These are phyloP conservation scores for Fragum sueziense DNA, from an alignment of 2,888 invertebrate species.

Conservation along the genomic window DNA sequence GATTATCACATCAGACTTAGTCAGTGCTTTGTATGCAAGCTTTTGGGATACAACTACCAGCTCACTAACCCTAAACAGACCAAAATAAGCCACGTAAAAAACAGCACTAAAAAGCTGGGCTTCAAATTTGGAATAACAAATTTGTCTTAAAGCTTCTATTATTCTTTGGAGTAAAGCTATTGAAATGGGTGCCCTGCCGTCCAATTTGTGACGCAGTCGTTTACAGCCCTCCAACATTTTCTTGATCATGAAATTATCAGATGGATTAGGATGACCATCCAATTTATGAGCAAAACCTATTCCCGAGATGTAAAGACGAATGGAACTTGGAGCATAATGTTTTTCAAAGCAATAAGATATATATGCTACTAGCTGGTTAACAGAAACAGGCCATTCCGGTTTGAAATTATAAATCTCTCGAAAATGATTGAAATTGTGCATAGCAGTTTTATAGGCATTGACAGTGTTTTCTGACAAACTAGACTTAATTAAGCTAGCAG, in stretches of 20 bases:
- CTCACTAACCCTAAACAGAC: conserved; percentile 46
- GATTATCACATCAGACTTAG: background rate
- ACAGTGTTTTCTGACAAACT: conserved; percentile 20
- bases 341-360: conserved; percentile 35
- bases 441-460: conserved; percentile 23
- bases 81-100: conserved; percentile 41
- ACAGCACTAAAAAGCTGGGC: conserved; percentile 19
- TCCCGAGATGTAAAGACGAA: conserved; percentile 27
- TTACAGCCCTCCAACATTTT: conserved; percentile 37
- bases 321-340: conserved; percentile 38
- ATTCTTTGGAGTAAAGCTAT: conserved; percentile 1
- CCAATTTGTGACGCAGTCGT: background rate
- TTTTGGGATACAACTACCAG: conserved; percentile 3
- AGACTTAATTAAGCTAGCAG: conserved; percentile 14
- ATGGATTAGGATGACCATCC: background rate
- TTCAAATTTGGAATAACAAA: conserved; percentile 34
- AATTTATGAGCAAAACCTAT: conserved; percentile 39
- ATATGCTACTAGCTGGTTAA: conserved; percentile 19
- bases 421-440: conserved; percentile 16
- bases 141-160: background rate
- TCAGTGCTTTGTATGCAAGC: background rate
- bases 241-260: conserved; percentile 25
- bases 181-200: conserved; percentile 19
- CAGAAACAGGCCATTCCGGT: conserved; percentile 27
- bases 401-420: background rate